Base-by-base conservation (phyloP, 2,113 vertebrate species). In the Petrocephalus zakoni region DNA sequence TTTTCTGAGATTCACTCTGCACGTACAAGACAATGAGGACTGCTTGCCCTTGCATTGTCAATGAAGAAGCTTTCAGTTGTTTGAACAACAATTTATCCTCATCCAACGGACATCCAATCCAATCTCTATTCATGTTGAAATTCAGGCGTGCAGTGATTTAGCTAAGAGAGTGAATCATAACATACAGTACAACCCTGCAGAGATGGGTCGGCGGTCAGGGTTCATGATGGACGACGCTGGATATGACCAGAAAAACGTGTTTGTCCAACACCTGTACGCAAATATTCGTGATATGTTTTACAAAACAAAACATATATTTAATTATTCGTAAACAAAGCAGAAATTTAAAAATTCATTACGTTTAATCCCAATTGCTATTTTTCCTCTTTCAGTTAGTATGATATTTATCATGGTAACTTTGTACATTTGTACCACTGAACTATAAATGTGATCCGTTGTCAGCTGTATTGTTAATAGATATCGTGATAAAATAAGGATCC, bases 21-120 rank as follows among this genome's bases (percentile, higher is more conserved):
- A 85, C 83, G 83, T 75, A 85, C 42, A 25, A 11, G 17, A 42
- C 61, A 53, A 53, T 61, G 87, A 87, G 47, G 46, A 64, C 51
- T 17, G 51, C 61, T 42, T 81, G 87, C 75, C 87, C 15, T 72
- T 89, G 90, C 89, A 90, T 89, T 53, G 89, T 89, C 72, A 90
- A 91, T 85, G 78, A 42, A 90, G 53, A 56, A 34, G 86, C 72
- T 75, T 89, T 93, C 88, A 90, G 89, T 87, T 89, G 78, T 86
- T 93, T 93, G 88, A 85, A 34, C 47, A 0, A 29, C 51, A 83
- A 84, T 85, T 86, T 88, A 90, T 91, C 84, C 90, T 78, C 88
- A 82, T 17, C 72, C 2, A 55, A 88, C 29, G 37, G 34, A 88
- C 86, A 88, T 25, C n/a, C n/a, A n/a, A n/a, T n/a, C n/a, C 25